Percentiles rank a stretch among this genome's conserved stretches.
Evolutionary conservation across 1,140 invertebrate genomes (phyloP).

Genomic region (Drosophila neocordata): DNA sequence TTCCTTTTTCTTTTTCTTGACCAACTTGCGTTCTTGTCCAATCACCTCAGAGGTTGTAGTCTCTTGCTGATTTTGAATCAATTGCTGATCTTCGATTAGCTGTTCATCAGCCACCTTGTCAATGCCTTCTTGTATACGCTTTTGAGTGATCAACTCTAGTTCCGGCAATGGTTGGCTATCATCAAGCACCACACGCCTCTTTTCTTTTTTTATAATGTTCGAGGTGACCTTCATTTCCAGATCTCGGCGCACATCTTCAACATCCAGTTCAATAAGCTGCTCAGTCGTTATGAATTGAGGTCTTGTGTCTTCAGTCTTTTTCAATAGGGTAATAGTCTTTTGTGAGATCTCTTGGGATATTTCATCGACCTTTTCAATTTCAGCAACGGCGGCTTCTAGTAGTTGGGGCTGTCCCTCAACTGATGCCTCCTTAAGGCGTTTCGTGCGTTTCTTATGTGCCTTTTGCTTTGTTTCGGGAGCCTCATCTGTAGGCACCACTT

Average conservation of each 20-base stretch:
- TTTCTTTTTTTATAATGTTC: constrained; percentile 82
- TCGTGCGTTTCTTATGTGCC: constrained; percentile 79
- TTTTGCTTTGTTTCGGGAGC: constrained; percentile 67
- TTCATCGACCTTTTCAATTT: constrained; percentile 78
- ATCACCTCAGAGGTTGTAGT: constrained; percentile 82
- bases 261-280: constrained; percentile 78
- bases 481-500: constrained; percentile 63
- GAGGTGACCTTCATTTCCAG: constrained; percentile 84
- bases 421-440: constrained; percentile 70
- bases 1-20: constrained; percentile 84
- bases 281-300: constrained; percentile 77
- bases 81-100: constrained; percentile 82
- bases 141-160: constrained; percentile 84
- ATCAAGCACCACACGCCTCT: constrained; percentile 78
- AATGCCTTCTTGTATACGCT: constrained; percentile 82
- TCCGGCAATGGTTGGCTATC: constrained; percentile 84
- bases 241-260: constrained; percentile 83
- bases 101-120: constrained; percentile 84
- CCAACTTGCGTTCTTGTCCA: constrained; percentile 75
- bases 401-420: constrained; percentile 75
- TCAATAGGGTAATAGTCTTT: constrained; percentile 79
- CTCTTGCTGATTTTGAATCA: constrained; percentile 81
- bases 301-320: constrained; percentile 79
- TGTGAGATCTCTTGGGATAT: constrained; percentile 78
- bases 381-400: constrained; percentile 66